Conservation (phyloP, 2,113 vertebrate genomes). For the Mustelus asterias region DNA sequence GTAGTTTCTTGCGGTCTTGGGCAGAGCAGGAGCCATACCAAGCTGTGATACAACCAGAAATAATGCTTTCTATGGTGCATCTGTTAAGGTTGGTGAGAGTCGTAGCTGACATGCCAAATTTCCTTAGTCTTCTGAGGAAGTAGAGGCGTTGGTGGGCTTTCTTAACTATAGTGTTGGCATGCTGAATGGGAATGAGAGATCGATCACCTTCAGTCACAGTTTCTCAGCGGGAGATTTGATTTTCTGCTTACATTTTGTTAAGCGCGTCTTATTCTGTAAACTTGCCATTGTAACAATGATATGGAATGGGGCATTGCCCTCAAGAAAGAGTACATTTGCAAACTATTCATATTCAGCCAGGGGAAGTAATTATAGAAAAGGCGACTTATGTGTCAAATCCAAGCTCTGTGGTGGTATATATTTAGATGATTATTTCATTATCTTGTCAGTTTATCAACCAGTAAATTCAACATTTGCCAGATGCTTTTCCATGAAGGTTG, state of each 20-base stretch:
- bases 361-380: background rate
- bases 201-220: too few species aligned
- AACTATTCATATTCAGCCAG: background rate
- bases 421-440: background rate
- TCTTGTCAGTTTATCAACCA: background rate
- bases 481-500: background rate
- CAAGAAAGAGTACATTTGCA: background rate
- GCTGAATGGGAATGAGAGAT: background rate
- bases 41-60: too few species aligned
- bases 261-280: background rate
- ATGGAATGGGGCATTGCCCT: too few species aligned
- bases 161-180: too few species aligned
- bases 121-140: too few species aligned
- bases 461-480: background rate
- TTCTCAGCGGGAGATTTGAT: background rate
- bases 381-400: background rate
- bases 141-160: too few species aligned
- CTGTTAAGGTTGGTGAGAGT: too few species aligned
- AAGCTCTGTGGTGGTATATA: background rate
- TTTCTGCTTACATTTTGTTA: background rate
- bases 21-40: too few species aligned
- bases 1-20: too few species aligned
- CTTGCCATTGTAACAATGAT: background rate
- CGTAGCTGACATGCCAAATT: too few species aligned
- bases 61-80: too few species aligned